phyloP scores from a whole-genome alignment of 2,797 vertebrate genomes.

The Tapera naevia region DNA sequence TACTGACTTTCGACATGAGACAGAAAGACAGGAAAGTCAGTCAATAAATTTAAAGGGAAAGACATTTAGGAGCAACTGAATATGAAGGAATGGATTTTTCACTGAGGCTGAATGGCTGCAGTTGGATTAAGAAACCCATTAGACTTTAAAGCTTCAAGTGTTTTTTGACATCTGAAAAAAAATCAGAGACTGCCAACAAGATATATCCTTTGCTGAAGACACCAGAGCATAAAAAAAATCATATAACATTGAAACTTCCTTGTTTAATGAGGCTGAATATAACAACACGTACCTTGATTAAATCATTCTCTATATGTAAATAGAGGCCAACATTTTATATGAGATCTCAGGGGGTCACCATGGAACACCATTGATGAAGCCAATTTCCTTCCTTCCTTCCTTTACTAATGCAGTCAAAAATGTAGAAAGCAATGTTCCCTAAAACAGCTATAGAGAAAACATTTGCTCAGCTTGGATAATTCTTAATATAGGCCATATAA shows the following conservation, averaged over 20 bases:
- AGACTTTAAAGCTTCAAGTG: slow-evolving; percentile 89
- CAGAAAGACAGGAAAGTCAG: slow-evolving; percentile 89
- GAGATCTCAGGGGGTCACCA: slow-evolving; percentile 90
- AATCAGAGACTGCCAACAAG: slow-evolving; percentile 86
- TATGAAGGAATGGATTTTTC: slow-evolving; percentile 89
- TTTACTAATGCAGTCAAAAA: slow-evolving; percentile 91
- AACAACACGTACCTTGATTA: slow-evolving; percentile 99
- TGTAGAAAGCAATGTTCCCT: slow-evolving; percentile 97
- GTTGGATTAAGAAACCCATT: slow-evolving; percentile 96
- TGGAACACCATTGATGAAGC: slow-evolving; percentile 87
- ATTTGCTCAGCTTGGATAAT: slow-evolving; percentile 99
- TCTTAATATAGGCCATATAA: slow-evolving; percentile 99
- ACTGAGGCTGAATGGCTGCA: slow-evolving; percentile 91
- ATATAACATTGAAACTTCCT: slow-evolving; percentile 96
- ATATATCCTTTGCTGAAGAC: slow-evolving; percentile 93
- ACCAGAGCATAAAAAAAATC: slow-evolving; percentile 91
- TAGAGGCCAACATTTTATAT: slow-evolving; percentile 86
- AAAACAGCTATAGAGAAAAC: slow-evolving; percentile 99
- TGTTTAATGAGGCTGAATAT: slow-evolving; percentile 99
- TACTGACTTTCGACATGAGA: slow-evolving; percentile 89
- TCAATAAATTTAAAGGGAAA: slow-evolving; percentile 93
- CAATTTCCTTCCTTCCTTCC: slow-evolving; percentile 89
- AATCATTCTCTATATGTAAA: slow-evolving; percentile 99
- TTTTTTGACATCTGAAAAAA: slow-evolving; percentile 98
- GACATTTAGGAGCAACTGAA: slow-evolving; percentile 91